Evolutionary conservation across 2,888 invertebrate genomes (phyloP).

Genomic region (Allygus modestus): DNA sequence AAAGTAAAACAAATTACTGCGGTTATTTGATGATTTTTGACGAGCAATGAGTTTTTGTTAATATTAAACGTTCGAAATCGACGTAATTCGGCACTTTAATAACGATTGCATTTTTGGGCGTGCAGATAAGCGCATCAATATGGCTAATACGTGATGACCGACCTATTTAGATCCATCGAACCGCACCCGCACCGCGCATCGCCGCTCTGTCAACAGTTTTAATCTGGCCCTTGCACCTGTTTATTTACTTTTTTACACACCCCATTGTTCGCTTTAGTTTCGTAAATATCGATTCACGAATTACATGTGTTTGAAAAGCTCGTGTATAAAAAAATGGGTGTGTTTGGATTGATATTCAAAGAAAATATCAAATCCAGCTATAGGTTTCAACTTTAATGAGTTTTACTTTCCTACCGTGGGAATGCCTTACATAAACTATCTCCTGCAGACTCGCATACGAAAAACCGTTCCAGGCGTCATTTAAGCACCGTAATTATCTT

Average conservation of each 20-base stretch:
- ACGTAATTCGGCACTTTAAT: background rate
- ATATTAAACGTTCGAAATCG: conserved; percentile 15
- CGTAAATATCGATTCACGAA: conserved; percentile 2
- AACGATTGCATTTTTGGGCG: conserved; percentile 33
- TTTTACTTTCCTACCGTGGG: no score
- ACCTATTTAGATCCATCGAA: background rate
- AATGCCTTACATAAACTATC: no score
- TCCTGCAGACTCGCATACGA: no score
- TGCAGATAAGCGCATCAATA: conserved; percentile 46
- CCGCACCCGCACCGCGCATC: background rate
- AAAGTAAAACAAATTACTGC: no score
- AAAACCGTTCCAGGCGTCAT: no score
- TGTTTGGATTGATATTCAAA: no score
- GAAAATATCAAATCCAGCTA: no score
- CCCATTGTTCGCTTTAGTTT: background rate
- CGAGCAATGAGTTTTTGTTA: background rate
- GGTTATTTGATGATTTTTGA: background rate
- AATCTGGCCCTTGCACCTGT: conserved; percentile 38
- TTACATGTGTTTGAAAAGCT: background rate
- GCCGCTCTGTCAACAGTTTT: conserved; percentile 36
- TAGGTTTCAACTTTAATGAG: no score
- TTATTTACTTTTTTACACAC: conserved; percentile 18
- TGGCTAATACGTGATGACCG: conserved; percentile 45
- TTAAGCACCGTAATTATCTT: no score
- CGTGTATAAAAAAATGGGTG: no score